Evolutionary conservation across 2,888 invertebrate genomes (phyloP), one percentile per base, ranked within the genome.

Genomic region (Chelonus formosanus): DNA sequence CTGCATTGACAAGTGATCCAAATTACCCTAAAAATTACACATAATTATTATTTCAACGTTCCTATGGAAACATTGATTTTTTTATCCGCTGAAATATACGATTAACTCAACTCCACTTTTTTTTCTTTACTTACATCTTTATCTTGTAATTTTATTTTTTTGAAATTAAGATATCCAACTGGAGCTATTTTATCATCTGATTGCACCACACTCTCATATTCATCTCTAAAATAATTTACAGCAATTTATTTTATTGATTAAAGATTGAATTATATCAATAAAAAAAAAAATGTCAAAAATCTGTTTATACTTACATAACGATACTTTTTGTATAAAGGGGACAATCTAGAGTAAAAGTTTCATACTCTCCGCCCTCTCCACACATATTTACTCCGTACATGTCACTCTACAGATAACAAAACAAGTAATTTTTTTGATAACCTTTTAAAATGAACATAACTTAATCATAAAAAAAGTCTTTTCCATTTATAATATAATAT

Each of bases 351-450:
- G 97, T 97, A 83, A 99, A 94, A 40, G 98, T 96, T 86, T 99
- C 99, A 83, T 97, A 99, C 85, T 99, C 99, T 61, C 99, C 99
- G 55, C 99, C 99, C 86, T 99, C 99, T 31, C 99, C 99, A 85
- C 97, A 98, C 50, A 97, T 91, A 86, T 97, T 96, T 71, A 97
- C 87, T 61, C 96, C 97, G 85, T 95, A 99, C 85, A 97, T 95
- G 82, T 94, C 92, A 80, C 94, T 92, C 88, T 88, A 81, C 62
- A 85, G 85, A 80, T 75, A 77, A 20, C 20, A 20, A 20, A 20
- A 20, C 20, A 20, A 20, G 20, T 20, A 1, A 20, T 20, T 20
- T 20, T 20, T 20, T 20, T 70, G 71, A 73, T 73, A 69, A 67
- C 48, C 62, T 20, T 6, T 36, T 31, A 6, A 32, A 48, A 3